Base-by-base conservation (phyloP, 2,888 invertebrate genomes). In the Epinotia brunnichana region DNA sequence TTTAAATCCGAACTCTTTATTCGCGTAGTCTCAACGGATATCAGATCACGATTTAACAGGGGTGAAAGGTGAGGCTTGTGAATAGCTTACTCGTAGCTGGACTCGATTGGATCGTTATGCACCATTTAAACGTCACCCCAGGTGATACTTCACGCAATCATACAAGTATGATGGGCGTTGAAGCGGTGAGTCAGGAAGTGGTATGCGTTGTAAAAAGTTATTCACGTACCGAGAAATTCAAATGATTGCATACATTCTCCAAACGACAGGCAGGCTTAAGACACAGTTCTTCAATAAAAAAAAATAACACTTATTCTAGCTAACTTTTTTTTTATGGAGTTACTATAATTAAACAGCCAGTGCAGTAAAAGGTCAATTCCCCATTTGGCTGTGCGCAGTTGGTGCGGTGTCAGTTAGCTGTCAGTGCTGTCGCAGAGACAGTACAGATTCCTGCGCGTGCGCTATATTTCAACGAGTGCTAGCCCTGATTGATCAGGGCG, bases 71-170 rank as follows among this genome's bases (percentile, higher is more conserved):
- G 48, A 48, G 5, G n/a, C 13, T n/a, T 48, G 7, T 48, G n/a
- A n/a, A 48, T 48, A n/a, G 48, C 2, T 35, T 35, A n/a, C n/a
- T n/a, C n/a, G n/a, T n/a, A 0, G 7, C 48, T n/a, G 15, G 63
- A 44, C 48, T 66, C 53, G 72, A 74, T 63, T 51, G 44, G 24
- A 54, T 74, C 67, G 74, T 74, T 71, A 74, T 62, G 51, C 57
- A 62, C 68, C 63, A 73, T 73, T 73, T 73, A 41, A 73, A 73
- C 44, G 59, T 73, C 73, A 41, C 59, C 15, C 41, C n/a, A 54
- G 56, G 66, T 61, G 62, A 59, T 54, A 10, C 59, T 56, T 64
- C 39, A 57, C 59, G 35, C 53, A 54, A 19, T 51, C 29, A 44
- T 44, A n/a, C 19, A 24, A 24, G 62, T 17, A 24, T 56, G 44